Conservation (phyloP, 2,888 invertebrate species). For the Encarsia formosa region DNA sequence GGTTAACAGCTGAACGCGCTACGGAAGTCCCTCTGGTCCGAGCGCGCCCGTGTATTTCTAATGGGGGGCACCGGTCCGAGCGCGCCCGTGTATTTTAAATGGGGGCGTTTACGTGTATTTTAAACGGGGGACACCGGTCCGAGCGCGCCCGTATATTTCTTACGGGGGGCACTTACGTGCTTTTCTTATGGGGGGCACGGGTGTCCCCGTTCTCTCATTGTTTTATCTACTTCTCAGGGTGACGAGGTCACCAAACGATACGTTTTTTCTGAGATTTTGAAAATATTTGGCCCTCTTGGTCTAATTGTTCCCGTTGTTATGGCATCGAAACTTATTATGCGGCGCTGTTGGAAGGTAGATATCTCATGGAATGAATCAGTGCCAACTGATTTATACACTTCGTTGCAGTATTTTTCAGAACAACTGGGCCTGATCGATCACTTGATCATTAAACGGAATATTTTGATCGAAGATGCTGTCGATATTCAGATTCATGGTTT, state of each 20-base stretch:
- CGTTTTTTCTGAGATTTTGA: background rate
- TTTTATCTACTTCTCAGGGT: too few species aligned
- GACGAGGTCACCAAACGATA: background rate
- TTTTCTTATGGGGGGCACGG: too few species aligned
- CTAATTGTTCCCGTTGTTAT: background rate
- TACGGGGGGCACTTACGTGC: too few species aligned
- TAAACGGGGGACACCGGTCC: too few species aligned
- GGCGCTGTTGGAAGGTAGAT: slow-evolving; percentile 1
- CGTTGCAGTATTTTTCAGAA: background rate
- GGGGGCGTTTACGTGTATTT: too few species aligned
- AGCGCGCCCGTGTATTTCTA: too few species aligned
- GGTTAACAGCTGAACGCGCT: too few species aligned
- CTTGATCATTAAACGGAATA: background rate
- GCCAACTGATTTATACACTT: background rate
- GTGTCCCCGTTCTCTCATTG: too few species aligned
- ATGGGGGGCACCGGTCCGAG: too few species aligned
- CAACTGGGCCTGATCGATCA: background rate
- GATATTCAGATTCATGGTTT: background rate
- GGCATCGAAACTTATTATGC: background rate
- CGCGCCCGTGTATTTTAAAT: too few species aligned
- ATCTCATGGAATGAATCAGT: slow-evolving; percentile 6
- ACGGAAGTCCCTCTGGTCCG: too few species aligned
- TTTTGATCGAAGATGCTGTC: background rate
- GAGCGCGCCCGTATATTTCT: too few species aligned
- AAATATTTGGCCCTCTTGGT: background rate